Evolutionary conservation across 2,888 invertebrate species (phyloP).

Genomic region (Ormia ochracea): DNA sequence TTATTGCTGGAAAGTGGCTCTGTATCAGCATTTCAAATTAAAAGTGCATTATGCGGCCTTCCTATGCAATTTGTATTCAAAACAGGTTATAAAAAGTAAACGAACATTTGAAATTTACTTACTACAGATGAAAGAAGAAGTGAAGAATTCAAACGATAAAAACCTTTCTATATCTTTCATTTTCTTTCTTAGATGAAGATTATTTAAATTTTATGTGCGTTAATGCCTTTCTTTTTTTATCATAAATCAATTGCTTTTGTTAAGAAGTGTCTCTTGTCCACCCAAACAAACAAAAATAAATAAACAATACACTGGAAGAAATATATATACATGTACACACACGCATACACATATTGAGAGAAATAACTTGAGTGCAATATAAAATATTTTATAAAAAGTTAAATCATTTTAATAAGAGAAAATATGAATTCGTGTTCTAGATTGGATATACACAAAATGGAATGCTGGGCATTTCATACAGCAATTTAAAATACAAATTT

Average conservation of each 20-base stretch:
- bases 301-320: slow-evolving; percentile 12
- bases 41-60: background rate
- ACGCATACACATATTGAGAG: background rate
- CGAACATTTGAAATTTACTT: background rate
- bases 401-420: background rate
- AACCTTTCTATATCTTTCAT: background rate
- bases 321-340: background rate
- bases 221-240: background rate
- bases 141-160: background rate
- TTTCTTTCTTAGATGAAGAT: background rate
- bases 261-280: background rate
- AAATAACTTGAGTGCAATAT: background rate
- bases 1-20: slow-evolving; percentile 19
- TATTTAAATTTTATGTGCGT: slow-evolving; percentile 30
- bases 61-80: slow-evolving; percentile 6
- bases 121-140: background rate
- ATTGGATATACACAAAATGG: too few relatives aligned
- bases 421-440: too few relatives aligned
- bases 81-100: background rate
- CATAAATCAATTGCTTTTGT: slow-evolving; percentile 27
- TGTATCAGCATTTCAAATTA: background rate
- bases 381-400: slow-evolving; percentile 8
- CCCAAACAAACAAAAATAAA: background rate
- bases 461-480: too few relatives aligned
- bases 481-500: too few relatives aligned